These are phyloP conservation scores for Rotaria socialis DNA, from an alignment of 2,888 invertebrate species.

Conservation along the genomic window DNA sequence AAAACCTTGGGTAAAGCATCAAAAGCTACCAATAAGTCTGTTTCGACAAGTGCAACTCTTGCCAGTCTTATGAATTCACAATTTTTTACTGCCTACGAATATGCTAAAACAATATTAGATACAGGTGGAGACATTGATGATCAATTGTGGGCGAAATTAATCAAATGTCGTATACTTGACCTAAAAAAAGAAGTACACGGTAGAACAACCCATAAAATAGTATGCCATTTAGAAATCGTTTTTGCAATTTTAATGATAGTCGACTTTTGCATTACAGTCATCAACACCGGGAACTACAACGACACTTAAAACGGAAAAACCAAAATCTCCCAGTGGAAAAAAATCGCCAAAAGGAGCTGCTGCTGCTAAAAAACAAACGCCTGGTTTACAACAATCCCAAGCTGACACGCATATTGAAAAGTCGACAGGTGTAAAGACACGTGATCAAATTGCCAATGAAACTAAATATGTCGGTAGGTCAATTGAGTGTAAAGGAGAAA, in stretches of 20 bases:
- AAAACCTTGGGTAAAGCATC: background rate
- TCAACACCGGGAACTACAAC: constrained; percentile 49
- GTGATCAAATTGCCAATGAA: constrained; percentile 57
- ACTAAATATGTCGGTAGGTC: constrained; percentile 56
- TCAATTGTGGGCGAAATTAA: constrained; percentile 55
- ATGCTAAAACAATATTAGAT: constrained; percentile 55
- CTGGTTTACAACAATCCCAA: background rate
- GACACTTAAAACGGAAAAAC: constrained; percentile 51
- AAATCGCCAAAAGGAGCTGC: constrained; percentile 57
- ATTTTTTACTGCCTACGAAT: constrained; percentile 49
- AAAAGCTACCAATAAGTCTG: background rate
- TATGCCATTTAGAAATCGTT: constrained; percentile 46
- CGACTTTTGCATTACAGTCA: background rate
- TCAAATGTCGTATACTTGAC: constrained; percentile 55
- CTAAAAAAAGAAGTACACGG: constrained; percentile 54
- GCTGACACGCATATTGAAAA: constrained; percentile 51
- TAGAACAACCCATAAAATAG: constrained; percentile 54
- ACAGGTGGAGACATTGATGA: constrained; percentile 55
- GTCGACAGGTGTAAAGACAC: constrained; percentile 56
- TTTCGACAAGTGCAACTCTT: constrained; percentile 30
- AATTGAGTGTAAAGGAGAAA: background rate
- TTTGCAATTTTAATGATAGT: background rate
- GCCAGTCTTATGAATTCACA: constrained; percentile 15
- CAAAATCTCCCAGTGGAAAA: constrained; percentile 55
- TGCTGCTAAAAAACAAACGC: background rate